Evolutionary conservation across 2,113 vertebrate species (phyloP).

Genomic region (Melanerpes formicivorus): DNA sequence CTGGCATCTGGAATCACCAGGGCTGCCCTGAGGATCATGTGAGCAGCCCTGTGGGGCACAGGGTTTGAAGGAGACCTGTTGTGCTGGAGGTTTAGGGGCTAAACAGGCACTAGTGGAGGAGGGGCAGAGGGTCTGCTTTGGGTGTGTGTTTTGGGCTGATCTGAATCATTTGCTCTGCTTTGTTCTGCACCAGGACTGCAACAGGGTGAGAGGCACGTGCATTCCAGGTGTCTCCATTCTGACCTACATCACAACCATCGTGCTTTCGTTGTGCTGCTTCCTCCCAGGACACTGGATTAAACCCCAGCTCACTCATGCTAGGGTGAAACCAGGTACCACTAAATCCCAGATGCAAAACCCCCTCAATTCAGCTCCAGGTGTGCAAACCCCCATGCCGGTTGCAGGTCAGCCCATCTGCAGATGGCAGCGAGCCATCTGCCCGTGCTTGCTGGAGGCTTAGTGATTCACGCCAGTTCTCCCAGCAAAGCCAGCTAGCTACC

Average conservation of each 20-base stretch:
- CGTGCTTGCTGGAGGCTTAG: not conserved
- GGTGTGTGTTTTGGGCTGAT: not conserved
- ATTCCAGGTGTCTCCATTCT: not conserved
- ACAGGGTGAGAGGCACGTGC: rapidly evolving
- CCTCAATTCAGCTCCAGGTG: rapidly evolving
- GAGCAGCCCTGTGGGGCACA: not conserved
- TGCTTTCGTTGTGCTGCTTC: not conserved
- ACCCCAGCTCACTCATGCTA: not conserved
- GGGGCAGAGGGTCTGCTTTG: not conserved
- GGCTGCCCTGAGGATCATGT: not conserved
- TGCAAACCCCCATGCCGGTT: rapidly evolving
- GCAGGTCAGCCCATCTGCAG: not conserved
- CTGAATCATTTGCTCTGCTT: not conserved
- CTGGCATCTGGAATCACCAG: not conserved
- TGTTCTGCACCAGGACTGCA: not conserved
- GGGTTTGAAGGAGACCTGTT: not conserved
- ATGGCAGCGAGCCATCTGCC: not conserved
- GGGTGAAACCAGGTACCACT: not conserved
- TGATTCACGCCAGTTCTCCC: not conserved
- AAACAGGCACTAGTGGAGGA: not conserved
- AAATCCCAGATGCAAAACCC: not conserved
- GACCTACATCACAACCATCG: not conserved
- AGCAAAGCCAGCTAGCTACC: constrained; percentile 75
- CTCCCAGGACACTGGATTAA: not conserved
- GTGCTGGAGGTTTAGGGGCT: not conserved